Conservation (phyloP, 1,140 invertebrate species). For the Aradophagus sp. region DNA sequence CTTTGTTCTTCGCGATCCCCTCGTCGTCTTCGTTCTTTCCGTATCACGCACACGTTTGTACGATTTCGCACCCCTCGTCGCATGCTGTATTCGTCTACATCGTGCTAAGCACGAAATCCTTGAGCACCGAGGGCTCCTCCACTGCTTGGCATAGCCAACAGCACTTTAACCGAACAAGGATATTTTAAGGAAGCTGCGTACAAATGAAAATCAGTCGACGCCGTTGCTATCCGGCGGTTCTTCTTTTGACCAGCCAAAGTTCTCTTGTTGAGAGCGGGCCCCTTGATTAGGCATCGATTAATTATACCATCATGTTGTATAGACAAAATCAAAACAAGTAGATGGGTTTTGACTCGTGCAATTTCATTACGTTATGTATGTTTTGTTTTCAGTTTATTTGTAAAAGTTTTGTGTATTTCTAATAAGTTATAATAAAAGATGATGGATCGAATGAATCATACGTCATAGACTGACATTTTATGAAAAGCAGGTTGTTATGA, state of each 20-base stretch:
- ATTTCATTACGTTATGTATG: too few relatives aligned
- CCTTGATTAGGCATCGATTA: too few relatives aligned
- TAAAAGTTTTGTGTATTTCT: too few relatives aligned
- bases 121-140: conserved; percentile 54
- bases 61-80: conserved; percentile 60
- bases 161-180: conserved; percentile 59
- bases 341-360: too few relatives aligned
- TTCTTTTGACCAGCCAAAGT: conserved; percentile 12
- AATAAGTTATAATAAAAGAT: too few relatives aligned
- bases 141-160: conserved; percentile 55
- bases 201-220: conserved; percentile 52
- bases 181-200: conserved; percentile 60
- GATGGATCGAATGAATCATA: too few relatives aligned
- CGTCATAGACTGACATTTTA: too few relatives aligned
- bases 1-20: conserved; percentile 62
- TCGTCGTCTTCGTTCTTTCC: conserved; percentile 58
- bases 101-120: conserved; percentile 59
- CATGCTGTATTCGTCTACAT: conserved; percentile 51
- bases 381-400: too few relatives aligned
- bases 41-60: conserved; percentile 60
- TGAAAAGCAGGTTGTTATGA: too few relatives aligned
- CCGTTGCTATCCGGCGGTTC: conserved; percentile 13
- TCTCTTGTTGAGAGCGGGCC: too few relatives aligned
- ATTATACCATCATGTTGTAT: too few relatives aligned
- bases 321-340: too few relatives aligned